A percentile compares a stretch with the other conserved stretches of the same genome.
phyloP scores from a whole-genome alignment of 2,113 vertebrate genomes.

The Pseudolaguvia tuberculata region DNA sequence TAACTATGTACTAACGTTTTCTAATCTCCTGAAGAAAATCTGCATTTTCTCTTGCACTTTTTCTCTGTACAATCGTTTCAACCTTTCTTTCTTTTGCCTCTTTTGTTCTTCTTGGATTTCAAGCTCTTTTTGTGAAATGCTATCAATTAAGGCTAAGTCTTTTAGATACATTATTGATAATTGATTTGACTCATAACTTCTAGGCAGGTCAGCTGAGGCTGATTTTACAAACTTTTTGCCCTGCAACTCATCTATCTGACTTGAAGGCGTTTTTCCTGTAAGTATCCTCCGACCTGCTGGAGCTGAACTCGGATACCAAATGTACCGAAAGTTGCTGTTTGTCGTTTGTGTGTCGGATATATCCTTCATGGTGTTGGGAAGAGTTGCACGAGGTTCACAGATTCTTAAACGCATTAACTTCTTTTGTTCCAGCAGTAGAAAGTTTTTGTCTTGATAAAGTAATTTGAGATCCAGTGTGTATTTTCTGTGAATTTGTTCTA shows the following conservation, averaged over 20 bases:
- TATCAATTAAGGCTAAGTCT: constrained; percentile 67
- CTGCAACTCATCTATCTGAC: not conserved
- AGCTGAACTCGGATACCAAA: constrained; percentile 25
- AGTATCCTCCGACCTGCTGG: constrained; percentile 13
- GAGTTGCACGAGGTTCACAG: constrained; percentile 63
- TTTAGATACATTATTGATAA: constrained; percentile 67
- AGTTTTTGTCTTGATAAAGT: constrained; percentile 57
- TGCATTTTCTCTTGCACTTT: constrained; percentile 59
- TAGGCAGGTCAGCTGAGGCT: constrained; percentile 18
- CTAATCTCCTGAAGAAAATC: constrained; percentile 59
- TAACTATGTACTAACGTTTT: constrained; percentile 27
- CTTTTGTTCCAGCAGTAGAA: constrained; percentile 51
- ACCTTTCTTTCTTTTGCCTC: constrained; percentile 53
- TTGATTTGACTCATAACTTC: constrained; percentile 30
- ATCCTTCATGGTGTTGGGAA: constrained; percentile 64
- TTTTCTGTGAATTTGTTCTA: constrained; percentile 60
- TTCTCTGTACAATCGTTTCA: constrained; percentile 55
- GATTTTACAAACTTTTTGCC: constrained; percentile 47
- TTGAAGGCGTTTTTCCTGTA: constrained; percentile 21
- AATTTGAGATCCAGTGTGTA: constrained; percentile 51
- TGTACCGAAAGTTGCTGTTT: not conserved
- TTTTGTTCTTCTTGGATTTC: constrained; percentile 50
- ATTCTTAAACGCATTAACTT: constrained; percentile 57
- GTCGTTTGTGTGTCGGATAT: constrained; percentile 39
- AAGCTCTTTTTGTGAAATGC: constrained; percentile 66